phyloP scores from a whole-genome alignment of 2,797 vertebrate species.

The Spondyliosoma cantharus region DNA sequence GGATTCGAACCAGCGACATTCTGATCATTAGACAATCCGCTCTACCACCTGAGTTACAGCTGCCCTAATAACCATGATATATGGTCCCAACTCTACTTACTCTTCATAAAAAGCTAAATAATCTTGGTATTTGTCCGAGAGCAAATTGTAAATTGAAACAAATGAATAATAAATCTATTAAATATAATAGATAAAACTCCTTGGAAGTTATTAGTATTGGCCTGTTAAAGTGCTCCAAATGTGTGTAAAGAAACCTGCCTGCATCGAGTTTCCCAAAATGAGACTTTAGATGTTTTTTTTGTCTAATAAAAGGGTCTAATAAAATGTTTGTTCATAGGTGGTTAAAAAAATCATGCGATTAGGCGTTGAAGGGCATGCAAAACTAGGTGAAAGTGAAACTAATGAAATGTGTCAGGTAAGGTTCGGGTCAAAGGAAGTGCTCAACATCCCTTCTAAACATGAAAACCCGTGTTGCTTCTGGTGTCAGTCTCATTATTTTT shows the following conservation, averaged over 20 bases:
- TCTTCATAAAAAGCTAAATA: background rate
- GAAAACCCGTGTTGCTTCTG: background rate
- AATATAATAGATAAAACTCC: no score
- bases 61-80: no score
- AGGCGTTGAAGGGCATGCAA: background rate
- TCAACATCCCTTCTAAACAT: background rate
- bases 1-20: no score
- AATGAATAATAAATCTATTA: background rate
- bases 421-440: background rate
- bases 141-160: background rate
- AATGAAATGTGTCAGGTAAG: fast-evolving
- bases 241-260: background rate
- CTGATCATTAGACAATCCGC: no score
- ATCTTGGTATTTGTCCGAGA: background rate
- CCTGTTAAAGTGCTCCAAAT: background rate
- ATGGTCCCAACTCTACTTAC: no score
- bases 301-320: no score
- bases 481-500: background rate
- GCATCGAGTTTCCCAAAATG: no score
- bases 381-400: background rate
- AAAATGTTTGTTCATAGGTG: no score
- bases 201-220: background rate
- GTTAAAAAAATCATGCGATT: background rate
- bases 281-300: background rate
- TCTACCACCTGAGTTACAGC: no score